phyloP scores from a whole-genome alignment of 2,888 invertebrate genomes.

The Ametastegia equiseti region DNA sequence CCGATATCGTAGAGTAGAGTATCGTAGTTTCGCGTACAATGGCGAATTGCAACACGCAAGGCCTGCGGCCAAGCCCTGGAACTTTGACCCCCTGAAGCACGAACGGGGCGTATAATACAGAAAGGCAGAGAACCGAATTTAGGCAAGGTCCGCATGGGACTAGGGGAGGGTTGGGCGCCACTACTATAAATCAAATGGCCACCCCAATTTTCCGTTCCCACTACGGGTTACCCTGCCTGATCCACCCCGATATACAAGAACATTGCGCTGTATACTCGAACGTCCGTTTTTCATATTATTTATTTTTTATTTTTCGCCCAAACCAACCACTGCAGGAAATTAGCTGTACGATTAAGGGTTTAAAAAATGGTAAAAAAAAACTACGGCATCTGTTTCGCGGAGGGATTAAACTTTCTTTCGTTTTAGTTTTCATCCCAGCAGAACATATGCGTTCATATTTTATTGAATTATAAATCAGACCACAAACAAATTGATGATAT shows the following conservation, averaged over 20 bases:
- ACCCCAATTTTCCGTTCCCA: constrained; percentile 60
- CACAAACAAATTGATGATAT: neutral
- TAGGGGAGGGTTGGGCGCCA: constrained; percentile 42
- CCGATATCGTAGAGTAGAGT: constrained; percentile 6
- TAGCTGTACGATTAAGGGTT: neutral
- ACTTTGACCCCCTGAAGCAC: constrained; percentile 33
- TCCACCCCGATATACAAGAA: constrained; percentile 9
- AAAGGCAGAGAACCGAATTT: constrained; percentile 33
- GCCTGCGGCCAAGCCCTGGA: neutral
- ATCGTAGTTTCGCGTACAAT: no score
- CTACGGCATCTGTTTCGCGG: neutral
- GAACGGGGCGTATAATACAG: constrained; percentile 22
- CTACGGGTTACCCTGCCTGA: constrained; percentile 1
- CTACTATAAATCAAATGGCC: constrained; percentile 66
- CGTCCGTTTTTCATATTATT: constrained; percentile 13
- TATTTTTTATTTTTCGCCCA: no score
- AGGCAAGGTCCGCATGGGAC: constrained; percentile 38
- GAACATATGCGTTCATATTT: neutral
- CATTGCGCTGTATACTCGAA: neutral
- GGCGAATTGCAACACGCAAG: constrained; percentile 35
- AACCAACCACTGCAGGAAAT: neutral
- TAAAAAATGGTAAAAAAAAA: neutral
- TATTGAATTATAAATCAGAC: neutral
- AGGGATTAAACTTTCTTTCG: neutral
- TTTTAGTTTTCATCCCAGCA: neutral